Evolutionary conservation across 2,797 vertebrate genomes (phyloP).

Genomic region (Taenioides sp.): DNA sequence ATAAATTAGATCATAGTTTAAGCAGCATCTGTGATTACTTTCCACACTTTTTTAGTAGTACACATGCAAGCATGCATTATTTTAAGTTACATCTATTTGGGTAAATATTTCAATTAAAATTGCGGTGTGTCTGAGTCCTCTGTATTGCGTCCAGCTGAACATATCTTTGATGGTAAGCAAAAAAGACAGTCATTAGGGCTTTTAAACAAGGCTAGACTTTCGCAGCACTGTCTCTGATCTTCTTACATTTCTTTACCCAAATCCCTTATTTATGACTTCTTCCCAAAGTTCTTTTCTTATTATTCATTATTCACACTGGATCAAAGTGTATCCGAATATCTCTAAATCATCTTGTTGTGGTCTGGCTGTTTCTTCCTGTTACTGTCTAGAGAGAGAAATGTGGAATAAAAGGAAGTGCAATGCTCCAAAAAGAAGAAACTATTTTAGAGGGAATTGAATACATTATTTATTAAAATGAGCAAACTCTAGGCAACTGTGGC

Average conservation of each 20-base stretch:
- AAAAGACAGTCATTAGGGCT: constrained; percentile 6
- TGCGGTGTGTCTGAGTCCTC: not conserved
- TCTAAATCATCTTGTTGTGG: constrained; percentile 47
- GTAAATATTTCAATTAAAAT: not conserved
- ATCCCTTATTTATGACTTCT: constrained; percentile 19
- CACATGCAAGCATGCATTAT: no score
- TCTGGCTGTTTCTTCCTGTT: constrained; percentile 21
- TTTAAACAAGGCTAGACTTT: constrained; percentile 1
- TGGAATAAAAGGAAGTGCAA: constrained; percentile 46
- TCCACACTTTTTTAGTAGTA: not conserved
- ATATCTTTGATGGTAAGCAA: not conserved
- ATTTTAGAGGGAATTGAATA: constrained; percentile 29
- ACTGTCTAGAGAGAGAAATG: constrained; percentile 8
- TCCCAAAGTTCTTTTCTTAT: constrained; percentile 14
- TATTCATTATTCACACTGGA: constrained; percentile 45
- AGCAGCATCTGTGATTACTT: not conserved
- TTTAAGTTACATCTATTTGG: not conserved
- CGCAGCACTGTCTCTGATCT: not conserved
- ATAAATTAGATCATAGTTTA: no score
- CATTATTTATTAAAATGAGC: constrained; percentile 48
- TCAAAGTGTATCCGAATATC: constrained; percentile 47
- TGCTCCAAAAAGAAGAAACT: constrained; percentile 44
- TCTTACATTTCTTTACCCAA: constrained; percentile 12
- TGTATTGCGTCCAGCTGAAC: not conserved
- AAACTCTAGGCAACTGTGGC: constrained; percentile 10